Evolutionary conservation across 1,140 invertebrate species (phyloP).

Genomic region (Drosophila melanica): DNA sequence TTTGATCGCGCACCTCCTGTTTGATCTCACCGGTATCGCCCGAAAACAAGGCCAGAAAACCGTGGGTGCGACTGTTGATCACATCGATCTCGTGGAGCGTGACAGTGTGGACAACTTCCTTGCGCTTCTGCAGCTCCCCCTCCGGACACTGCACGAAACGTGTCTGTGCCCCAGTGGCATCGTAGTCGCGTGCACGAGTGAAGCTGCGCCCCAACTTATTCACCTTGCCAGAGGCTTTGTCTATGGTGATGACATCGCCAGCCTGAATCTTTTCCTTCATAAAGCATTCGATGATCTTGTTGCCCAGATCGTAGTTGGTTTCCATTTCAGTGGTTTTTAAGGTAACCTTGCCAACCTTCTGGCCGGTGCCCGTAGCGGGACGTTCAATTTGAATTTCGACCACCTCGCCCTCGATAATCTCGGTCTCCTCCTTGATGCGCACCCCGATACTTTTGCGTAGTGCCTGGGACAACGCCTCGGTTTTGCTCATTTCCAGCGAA

Average conservation of each 20-base stretch:
- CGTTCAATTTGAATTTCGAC: constrained; percentile 98
- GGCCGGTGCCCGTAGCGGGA: constrained; percentile 94
- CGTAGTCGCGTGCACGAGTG: constrained; percentile 97
- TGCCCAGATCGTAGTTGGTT: constrained; percentile 98
- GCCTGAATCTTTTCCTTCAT: constrained; percentile 98
- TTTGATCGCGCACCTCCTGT: constrained; percentile 98
- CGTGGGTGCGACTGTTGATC: constrained; percentile 98
- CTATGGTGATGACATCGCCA: constrained; percentile 98
- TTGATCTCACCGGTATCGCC: constrained; percentile 99
- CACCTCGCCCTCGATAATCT: constrained; percentile 99
- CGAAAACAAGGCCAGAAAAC: constrained; percentile 98
- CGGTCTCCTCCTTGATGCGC: constrained; percentile 98
- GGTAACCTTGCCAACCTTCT: constrained; percentile 96
- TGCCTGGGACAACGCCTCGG: constrained; percentile 98
- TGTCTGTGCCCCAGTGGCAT: constrained; percentile 96
- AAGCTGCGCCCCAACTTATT: constrained; percentile 97
- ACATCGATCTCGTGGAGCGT: constrained; percentile 99
- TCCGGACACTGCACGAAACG: constrained; percentile 99
- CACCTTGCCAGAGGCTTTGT: constrained; percentile 99
- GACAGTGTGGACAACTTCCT: constrained; percentile 99
- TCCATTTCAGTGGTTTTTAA: constrained; percentile 99
- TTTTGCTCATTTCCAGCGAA: constrained; percentile 99
- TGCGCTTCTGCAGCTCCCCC: constrained; percentile 99
- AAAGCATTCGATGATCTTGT: constrained; percentile 99
- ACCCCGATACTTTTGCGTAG: constrained; percentile 99